phyloP scores from a whole-genome alignment of 2,888 invertebrate genomes.

The Scaptomyza parva region DNA sequence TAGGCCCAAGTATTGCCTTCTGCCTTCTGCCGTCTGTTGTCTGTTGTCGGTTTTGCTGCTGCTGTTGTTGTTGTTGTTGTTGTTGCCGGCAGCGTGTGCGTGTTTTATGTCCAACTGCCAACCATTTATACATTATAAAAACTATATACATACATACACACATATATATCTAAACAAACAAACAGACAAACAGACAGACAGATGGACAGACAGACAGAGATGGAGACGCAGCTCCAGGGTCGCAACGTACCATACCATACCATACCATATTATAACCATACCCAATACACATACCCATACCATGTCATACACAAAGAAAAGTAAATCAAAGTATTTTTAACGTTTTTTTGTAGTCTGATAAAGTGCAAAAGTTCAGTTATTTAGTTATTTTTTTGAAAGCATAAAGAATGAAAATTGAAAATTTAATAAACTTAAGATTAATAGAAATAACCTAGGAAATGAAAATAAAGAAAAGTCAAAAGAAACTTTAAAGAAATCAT shows the following conservation, averaged over 20 bases:
- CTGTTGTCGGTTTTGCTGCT: no score
- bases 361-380: neutral
- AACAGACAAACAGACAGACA: conserved; percentile 17
- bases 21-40: conserved; percentile 19
- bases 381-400: neutral
- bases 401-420: neutral
- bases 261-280: conserved; percentile 7
- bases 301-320: conserved; percentile 8
- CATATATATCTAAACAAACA: conserved; percentile 39
- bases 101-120: conserved; percentile 80
- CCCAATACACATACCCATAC: no score
- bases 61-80: no score
- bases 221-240: conserved; percentile 49
- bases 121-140: conserved; percentile 80
- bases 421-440: no score
- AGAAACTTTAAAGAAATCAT: no score
- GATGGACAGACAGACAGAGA: conserved; percentile 35
- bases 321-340: neutral
- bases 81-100: conserved; percentile 70
- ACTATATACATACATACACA: conserved; percentile 65
- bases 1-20: conserved; percentile 64
- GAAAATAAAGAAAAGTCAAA: no score
- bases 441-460: no score
- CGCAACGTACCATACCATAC: conserved; percentile 16
- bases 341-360: neutral